Percentiles rank a stretch among this genome's conserved stretches.
These are phyloP conservation scores for Matsumyia berberina DNA, from an alignment of 2,888 invertebrate genomes.

Conservation along the genomic window DNA sequence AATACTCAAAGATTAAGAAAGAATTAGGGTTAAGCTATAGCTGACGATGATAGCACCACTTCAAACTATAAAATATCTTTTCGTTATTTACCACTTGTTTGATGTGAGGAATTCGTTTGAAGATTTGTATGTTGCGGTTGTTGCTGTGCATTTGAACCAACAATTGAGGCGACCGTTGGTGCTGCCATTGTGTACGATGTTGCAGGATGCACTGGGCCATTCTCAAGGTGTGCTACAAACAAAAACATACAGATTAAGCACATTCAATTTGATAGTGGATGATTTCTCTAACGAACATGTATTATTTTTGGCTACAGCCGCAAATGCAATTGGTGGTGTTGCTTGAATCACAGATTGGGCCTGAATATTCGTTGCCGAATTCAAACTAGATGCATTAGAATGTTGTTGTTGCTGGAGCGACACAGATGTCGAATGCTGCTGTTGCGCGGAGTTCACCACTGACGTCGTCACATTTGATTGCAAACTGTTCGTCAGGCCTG, in stretches of 20 bases:
- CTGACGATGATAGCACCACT: too few species aligned
- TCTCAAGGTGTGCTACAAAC: constrained; percentile 83
- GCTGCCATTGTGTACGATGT: constrained; percentile 80
- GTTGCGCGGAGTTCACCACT: constrained; percentile 76
- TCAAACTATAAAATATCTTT: too few species aligned
- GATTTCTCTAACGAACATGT: constrained; percentile 82
- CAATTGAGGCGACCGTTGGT: constrained; percentile 81
- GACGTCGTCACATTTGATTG: constrained; percentile 71
- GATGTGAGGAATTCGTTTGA: constrained; percentile 84
- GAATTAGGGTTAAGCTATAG: too few species aligned
- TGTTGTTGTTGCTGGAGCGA: constrained; percentile 79
- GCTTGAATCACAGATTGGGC: constrained; percentile 84
- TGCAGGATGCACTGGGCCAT: constrained; percentile 82
- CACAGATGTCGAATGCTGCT: constrained; percentile 75
- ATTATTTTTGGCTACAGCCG: constrained; percentile 87
- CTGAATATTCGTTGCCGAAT: constrained; percentile 81
- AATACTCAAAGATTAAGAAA: too few species aligned
- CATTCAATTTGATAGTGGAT: neutral
- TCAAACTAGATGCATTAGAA: constrained; percentile 83
- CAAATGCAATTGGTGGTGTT: constrained; percentile 86
- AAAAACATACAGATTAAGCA: constrained; percentile 4
- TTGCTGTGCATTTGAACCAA: constrained; percentile 79
- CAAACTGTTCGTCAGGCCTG: constrained; percentile 71
- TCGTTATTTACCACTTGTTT: constrained; percentile 81
- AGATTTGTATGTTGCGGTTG: constrained; percentile 82